Conservation (phyloP, 2,888 invertebrate genomes). For the Octodonta nipae region DNA sequence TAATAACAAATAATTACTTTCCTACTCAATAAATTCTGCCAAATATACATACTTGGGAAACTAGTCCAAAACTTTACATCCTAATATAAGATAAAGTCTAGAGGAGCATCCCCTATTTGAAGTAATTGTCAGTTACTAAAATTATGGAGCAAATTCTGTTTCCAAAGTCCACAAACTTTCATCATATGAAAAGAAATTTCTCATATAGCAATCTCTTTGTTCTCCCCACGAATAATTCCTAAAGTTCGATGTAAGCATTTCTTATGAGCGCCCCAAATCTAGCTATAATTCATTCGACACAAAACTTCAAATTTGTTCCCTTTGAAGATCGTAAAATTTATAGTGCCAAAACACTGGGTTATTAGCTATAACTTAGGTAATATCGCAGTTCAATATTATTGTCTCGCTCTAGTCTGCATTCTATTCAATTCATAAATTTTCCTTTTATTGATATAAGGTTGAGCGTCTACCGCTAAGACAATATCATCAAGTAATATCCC, state of each 20-base stretch:
- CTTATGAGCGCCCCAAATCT: conserved; percentile 10
- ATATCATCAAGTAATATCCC: conserved; percentile 1
- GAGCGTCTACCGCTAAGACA: neutral
- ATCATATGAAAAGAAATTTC: too few species aligned
- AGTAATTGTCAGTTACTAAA: too few species aligned
- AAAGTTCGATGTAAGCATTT: conserved; percentile 9
- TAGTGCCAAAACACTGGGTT: conserved; percentile 17
- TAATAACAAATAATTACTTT: too few species aligned
- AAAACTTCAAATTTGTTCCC: conserved; percentile 16
- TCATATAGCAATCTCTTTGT: neutral
- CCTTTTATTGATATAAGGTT: conserved; percentile 3
- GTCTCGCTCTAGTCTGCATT: conserved; percentile 16
- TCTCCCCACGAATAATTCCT: neutral
- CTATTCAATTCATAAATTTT: conserved; percentile 21
- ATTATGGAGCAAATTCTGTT: too few species aligned
- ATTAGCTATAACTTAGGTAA: conserved; percentile 20
- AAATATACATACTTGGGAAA: too few species aligned
- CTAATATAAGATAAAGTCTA: too few species aligned
- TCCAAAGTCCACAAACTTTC: neutral
- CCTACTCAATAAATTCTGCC: too few species aligned
- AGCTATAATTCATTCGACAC: conserved; percentile 14
- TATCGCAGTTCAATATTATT: conserved; percentile 18
- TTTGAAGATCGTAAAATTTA: conserved; percentile 19
- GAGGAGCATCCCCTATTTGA: too few species aligned
- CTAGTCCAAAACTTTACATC: too few species aligned